Base-by-base conservation (phyloP, 1,140 invertebrate species). In the Rhagoletis zephyria region DNA sequence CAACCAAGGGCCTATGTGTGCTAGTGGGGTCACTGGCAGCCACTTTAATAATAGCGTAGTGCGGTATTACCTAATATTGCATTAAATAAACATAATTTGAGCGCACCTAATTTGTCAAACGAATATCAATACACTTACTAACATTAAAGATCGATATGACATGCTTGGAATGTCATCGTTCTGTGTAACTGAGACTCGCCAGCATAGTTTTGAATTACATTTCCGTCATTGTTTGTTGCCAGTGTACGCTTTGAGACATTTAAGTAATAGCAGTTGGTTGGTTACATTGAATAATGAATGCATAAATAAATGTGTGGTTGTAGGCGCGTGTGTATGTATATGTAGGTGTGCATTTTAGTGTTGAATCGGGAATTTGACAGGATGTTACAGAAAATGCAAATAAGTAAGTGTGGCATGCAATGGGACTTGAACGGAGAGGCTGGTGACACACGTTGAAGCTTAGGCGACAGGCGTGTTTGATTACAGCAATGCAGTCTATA, bases 311-410 rank as follows among this genome's bases (percentile, higher is more conserved):
- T 30, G 30, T 30, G 30, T 30, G 30, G 30, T 30, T 30, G 65
- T 30, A 67, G 42, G 30, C n/a, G 42, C 45, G 2, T 45, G 70
- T 74, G 12, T 48, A 2, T 74, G 40, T 30, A 12, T 45, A 30
- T n/a, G 45, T 48, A 10, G 19, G 42, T 74, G 42, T 6, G 67
- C 9, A 14, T 74, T 40, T 51, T 16, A 45, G 16, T 51, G 45
- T 48, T 48, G 45, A 42, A 48, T 74, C 14, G 45, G 42, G 45
- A 81, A 81, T 81, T 81, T 81, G 74, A 81, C 48, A 81, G 74
- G 42, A 81, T 81, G 74, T 81, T 81, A 9, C 74, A 56, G 74
- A 30, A 81, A 81, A 81, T 81, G 74, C 74, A 81, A 81, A 81
- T 81, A 81, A 81, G 74, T 81, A 51, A 81, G 74, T 19, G 48